Percentiles rank a stretch among this genome's conserved stretches.
These are phyloP conservation scores for Drosophila merina DNA, from an alignment of 2,888 invertebrate genomes.

Conservation along the genomic window DNA sequence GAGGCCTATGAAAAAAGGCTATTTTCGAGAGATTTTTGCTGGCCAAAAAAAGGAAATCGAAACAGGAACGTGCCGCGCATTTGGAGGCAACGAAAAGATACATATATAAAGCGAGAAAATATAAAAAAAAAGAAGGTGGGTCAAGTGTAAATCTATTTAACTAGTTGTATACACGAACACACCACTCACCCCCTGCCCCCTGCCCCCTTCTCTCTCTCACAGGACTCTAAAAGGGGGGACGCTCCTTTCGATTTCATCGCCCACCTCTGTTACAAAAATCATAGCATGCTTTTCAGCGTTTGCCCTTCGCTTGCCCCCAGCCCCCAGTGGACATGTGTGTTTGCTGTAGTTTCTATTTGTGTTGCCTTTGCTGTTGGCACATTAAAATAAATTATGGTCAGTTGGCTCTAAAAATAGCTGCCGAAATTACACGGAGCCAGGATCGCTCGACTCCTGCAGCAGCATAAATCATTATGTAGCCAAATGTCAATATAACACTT, in stretches of 20 bases:
- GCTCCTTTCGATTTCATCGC: slow-evolving; percentile 7
- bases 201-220: background rate
- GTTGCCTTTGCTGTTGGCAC: slow-evolving; percentile 13
- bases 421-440: slow-evolving; percentile 36
- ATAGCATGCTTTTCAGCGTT: slow-evolving; percentile 68
- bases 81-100: slow-evolving; percentile 34
- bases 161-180: slow-evolving; percentile 72
- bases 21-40: slow-evolving; percentile 65
- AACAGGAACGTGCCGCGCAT: slow-evolving; percentile 74
- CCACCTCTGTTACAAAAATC: slow-evolving; percentile 29
- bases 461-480: slow-evolving; percentile 74
- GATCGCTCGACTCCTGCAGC: slow-evolving; percentile 43
- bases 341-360: slow-evolving; percentile 2
- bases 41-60: slow-evolving; percentile 46
- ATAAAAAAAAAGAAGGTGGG: slow-evolving; percentile 81
- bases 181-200: slow-evolving; percentile 32
- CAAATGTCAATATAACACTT: slow-evolving; percentile 79
- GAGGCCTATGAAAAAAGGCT: slow-evolving; percentile 68
- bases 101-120: slow-evolving; percentile 32
- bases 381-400: slow-evolving; percentile 51
- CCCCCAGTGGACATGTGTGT: slow-evolving; percentile 9
- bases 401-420: slow-evolving; percentile 37
- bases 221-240: background rate
- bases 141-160: slow-evolving; percentile 80
- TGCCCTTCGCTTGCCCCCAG: slow-evolving; percentile 33